Base-by-base conservation (phyloP, 1,140 invertebrate species). In the Drusus annulatus region DNA sequence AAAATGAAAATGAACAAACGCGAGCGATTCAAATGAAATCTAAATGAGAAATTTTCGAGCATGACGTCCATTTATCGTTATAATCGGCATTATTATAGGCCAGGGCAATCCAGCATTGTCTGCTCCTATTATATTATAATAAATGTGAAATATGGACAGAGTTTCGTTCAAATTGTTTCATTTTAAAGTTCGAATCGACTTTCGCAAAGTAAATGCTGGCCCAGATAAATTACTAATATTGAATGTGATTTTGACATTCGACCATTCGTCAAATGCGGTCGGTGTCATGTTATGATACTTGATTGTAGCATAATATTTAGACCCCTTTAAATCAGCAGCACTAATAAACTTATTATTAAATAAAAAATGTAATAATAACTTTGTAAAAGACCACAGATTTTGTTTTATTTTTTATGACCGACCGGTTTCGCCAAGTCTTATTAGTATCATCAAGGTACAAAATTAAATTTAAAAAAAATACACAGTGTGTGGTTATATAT, bases 161-260 rank as follows among this genome's bases (percentile, higher is more conserved):
- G 28, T 28, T 65, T 28, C n/a, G 62, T 65, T 31, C 21, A 31
- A 65, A 65, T 65, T 65, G 62, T 65, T 65, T 65, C 62, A 31
- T 65, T 65, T 65, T 65, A 65, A 63, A 65, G 62, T 65, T 65
- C 28, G 16, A 65, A 65, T 65, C 16, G 62, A 65, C 25, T 65
- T 65, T 65, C 28, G 25, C 36, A 65, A 65, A 65, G 56, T 17
- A 23, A 60, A 60, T 23, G 56, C 56, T 19, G 54, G 56, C 56
- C 8, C 17, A 7, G 19, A 21, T 60, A 60, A 60, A 60, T 45
- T 45, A 45, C 10, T 45, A 45, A 45, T 60, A 23, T 19, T 60
- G 56, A 23, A 19, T 23, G 56, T 23, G 56, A 60, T 2, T 19
- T 23, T 60, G 56, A 23, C 56, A 21, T 60, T 19, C 23, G 23